Percentiles rank a stretch among this genome's conserved stretches.
Conservation (phyloP, 2,113 vertebrate genomes). For the Stegastes partitus region DNA sequence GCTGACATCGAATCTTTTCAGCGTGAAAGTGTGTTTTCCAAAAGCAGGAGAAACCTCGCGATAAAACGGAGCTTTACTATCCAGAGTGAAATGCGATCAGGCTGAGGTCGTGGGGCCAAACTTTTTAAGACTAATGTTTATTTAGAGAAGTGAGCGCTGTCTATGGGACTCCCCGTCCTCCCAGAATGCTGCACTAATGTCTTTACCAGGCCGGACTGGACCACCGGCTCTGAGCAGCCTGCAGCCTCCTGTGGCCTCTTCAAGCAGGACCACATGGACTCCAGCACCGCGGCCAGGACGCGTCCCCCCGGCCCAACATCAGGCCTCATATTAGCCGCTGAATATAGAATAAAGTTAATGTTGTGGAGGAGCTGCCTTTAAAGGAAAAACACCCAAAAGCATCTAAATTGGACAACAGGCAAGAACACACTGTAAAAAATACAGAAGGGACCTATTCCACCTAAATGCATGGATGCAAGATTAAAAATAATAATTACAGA, state of each 20-base stretch:
- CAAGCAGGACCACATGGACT: slow-evolving; percentile 22
- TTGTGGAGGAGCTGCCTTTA: neutral
- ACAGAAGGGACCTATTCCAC: too few species aligned
- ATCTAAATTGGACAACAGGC: too few species aligned
- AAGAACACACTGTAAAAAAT: too few species aligned
- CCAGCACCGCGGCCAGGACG: neutral
- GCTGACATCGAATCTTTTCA: slow-evolving; percentile 75
- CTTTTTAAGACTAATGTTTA: slow-evolving; percentile 99
- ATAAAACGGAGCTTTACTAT: slow-evolving; percentile 85
- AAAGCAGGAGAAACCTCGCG: slow-evolving; percentile 74
- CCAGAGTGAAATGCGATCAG: slow-evolving; percentile 91
- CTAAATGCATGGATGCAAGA: too few species aligned
- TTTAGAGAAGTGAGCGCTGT: slow-evolving; percentile 98
- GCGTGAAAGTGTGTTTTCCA: slow-evolving; percentile 77
- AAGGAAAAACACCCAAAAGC: too few species aligned
- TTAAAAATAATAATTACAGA: too few species aligned
- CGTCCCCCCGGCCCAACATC: slow-evolving; percentile 6
- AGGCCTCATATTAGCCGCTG: slow-evolving; percentile 3
- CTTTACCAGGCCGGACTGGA: slow-evolving; percentile 89
- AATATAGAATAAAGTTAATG: neutral
- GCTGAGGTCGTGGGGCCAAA: slow-evolving; percentile 94
- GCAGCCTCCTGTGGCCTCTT: slow-evolving; percentile 40
- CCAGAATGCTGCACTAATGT: slow-evolving; percentile 90
- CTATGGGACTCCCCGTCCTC: slow-evolving; percentile 90
- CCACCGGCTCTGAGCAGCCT: slow-evolving; percentile 62